Evolutionary conservation across 2,888 invertebrate genomes (phyloP), one percentile per base, ranked within the genome.

Genomic region (Nezara viridula): DNA sequence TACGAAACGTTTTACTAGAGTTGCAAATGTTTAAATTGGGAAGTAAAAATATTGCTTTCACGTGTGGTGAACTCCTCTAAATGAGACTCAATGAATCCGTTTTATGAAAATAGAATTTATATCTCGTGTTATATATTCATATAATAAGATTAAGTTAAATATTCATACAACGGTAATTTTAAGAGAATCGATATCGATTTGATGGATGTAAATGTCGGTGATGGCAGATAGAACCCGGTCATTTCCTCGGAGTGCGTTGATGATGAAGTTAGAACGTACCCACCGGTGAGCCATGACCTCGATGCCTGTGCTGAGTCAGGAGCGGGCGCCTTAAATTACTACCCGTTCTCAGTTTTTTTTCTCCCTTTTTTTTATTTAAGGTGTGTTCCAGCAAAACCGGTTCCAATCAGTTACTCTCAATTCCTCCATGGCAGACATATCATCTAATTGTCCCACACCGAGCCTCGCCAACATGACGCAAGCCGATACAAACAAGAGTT

Each of bases 351-450:
- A 9, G 24, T 24, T 81, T 81, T 81, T 77, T 77, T 77, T 44
- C 44, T 44, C 44, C 10, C 44, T 37, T 37, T 60, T 24, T 44
- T 44, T 40, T 81, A 81, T 81, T 81, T 81, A 81, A 81, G 81
- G 81, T 81, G 81, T 81, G 81, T 81, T 81, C 66, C 37, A 73
- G 66, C 66, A 44, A 40, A 40, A 81, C 81, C 81, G 81, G 81
- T 81, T n/a, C 44, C n/a, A 7, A 81, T 81, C 40, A 77, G 40
- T 77, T 77, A 77, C 77, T 77, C 77, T 37, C 40, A 77, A 77
- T 77, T 77, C 77, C 40, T 27, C 3, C 27, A 2, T 32, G 14
- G 19, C 66, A 32, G 37, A 37, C 66, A 19, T 73, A 73, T 37
- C 66, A 37, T 73, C 66, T 73, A 32, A 37, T 73, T 37, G 66